Percentiles rank a stretch among this genome's conserved stretches.
These are phyloP conservation scores for Podarcis muralis DNA, from an alignment of 2,113 vertebrate species.

Conservation along the genomic window DNA sequence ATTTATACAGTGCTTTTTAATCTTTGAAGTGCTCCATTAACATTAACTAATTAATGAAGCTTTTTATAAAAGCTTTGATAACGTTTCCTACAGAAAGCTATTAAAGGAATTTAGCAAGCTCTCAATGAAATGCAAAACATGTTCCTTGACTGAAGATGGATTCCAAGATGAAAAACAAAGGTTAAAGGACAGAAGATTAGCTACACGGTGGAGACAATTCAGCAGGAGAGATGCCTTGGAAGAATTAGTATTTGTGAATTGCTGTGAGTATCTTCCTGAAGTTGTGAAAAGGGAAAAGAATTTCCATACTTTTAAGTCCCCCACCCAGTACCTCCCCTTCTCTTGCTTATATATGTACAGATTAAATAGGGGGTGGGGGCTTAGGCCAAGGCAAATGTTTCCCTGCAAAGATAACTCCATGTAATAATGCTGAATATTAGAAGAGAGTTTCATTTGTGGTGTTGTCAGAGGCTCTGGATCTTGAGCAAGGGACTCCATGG, in stretches of 20 bases:
- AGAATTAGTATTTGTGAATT: slow-evolving; percentile 2
- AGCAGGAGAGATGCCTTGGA: not conserved
- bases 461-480: not conserved
- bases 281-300: not conserved
- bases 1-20: slow-evolving; percentile 16
- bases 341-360: not conserved
- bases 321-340: not conserved
- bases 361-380: not conserved
- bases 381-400: not conserved
- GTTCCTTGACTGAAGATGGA: not conserved
- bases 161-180: slow-evolving; percentile 13
- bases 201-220: not conserved
- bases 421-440: not conserved
- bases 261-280: not conserved
- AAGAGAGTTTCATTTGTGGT: not conserved
- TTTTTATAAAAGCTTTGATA: slow-evolving; percentile 33
- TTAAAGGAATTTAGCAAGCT: slow-evolving; percentile 27
- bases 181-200: not conserved
- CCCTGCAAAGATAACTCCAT: too few species aligned
- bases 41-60: slow-evolving; percentile 40
- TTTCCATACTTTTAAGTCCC: not conserved
- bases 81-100: slow-evolving; percentile 24
- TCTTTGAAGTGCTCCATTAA: slow-evolving; percentile 41
- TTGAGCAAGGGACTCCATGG: not conserved
- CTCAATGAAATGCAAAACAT: slow-evolving; percentile 34